Conservation (phyloP, 2,888 invertebrate species). For the Eugnorisma glareosa region DNA sequence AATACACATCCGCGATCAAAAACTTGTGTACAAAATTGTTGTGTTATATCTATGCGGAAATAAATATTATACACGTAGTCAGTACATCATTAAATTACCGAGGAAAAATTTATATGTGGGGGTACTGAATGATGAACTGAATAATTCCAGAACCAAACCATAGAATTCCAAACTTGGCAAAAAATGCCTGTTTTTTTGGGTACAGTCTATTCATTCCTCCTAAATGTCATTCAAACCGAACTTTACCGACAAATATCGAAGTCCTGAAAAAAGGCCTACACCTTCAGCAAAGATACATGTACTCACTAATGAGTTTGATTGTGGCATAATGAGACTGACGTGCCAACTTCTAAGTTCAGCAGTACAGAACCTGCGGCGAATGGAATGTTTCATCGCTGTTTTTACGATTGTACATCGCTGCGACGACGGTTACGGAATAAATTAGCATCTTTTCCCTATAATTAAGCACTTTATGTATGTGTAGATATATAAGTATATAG, state of each 20-base stretch:
- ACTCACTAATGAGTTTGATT: background rate
- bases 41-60: no score
- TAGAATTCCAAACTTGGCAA: no score
- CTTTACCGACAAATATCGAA: background rate
- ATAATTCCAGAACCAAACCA: no score
- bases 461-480: conserved; percentile 31
- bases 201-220: no score
- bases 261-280: background rate
- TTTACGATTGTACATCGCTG: conserved; percentile 30
- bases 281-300: background rate
- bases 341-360: background rate
- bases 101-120: no score
- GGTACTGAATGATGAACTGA: no score
- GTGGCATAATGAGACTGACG: background rate
- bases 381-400: conserved; percentile 19
- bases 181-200: no score
- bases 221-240: background rate
- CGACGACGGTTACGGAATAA: conserved; percentile 39
- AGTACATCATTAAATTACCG: no score
- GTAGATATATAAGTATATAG: background rate
- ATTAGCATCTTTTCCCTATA: conserved; percentile 46
- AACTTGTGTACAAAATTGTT: no score
- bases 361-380: background rate
- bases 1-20: no score
- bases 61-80: no score